phyloP scores from a whole-genome alignment of 2,888 invertebrate species.

The Macaria liturata region DNA sequence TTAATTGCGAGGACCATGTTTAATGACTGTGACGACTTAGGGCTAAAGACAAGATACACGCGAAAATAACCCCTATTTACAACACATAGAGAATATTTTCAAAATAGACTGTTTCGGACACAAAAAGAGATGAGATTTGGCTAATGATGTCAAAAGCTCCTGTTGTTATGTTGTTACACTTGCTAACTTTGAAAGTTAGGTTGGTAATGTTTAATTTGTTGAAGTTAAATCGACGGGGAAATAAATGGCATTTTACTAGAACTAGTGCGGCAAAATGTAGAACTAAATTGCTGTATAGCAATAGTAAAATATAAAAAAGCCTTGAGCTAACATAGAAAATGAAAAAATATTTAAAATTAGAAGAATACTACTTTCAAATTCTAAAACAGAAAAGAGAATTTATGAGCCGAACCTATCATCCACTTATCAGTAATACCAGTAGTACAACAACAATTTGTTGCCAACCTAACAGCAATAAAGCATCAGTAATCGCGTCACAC shows the following conservation, averaged over 20 bases:
- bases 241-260: not conserved
- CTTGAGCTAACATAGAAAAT: no score
- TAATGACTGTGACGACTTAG: conserved; percentile 52
- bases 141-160: conserved; percentile 24
- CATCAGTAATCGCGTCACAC: conserved; percentile 26
- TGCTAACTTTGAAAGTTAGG: conserved; percentile 9
- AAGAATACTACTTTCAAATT: no score
- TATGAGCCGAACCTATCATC: no score
- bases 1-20: conserved; percentile 58
- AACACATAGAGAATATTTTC: conserved; percentile 12
- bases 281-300: no score
- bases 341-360: no score
- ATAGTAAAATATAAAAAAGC: no score
- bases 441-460: conserved; percentile 11
- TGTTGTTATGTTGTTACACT: conserved; percentile 14
- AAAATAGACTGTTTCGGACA: conserved; percentile 6
- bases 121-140: conserved; percentile 34
- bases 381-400: no score
- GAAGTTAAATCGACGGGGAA: conserved; percentile 2
- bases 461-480: conserved; percentile 24
- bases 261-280: no score
- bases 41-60: conserved; percentile 25
- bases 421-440: not conserved
- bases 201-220: conserved; percentile 11
- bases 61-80: conserved; percentile 17